Evolutionary conservation across 2,113 vertebrate species (phyloP), one percentile per base, ranked within the genome.

Genomic region (Carassius gibelio): DNA sequence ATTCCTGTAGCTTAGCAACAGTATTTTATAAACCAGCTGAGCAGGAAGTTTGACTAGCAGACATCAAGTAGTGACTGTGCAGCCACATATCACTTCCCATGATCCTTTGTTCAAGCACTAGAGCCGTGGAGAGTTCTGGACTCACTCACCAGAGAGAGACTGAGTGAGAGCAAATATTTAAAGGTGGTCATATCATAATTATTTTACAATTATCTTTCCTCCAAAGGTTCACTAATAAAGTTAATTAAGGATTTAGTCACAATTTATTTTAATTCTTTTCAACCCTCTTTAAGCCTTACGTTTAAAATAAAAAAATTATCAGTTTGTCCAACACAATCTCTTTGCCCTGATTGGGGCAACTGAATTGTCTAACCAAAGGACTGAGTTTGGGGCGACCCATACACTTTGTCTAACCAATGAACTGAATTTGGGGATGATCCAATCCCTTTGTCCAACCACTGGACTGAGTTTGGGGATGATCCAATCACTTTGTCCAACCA

Each of bases 1-100:
- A 81, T 68, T 69, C 79, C 62, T 0, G 79, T 69, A 81, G 42
- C 79, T 81, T 81, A 81, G 79, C 79, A 81, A 81, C 42, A 68
- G 79, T 68, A 6, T 52, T 81, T 69, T 15, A 81, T 81, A n/a
- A 81, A 68, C 62, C 62, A 81, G 62, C 34, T 81, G 62, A 66
- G 62, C 26, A 69, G 79, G 62, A 68, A 52, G 79, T 81, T 45
- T 52, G 79, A 81, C 26, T 36, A 81, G 62, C 45, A 69, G 30
- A 36, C 42, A 52, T 52, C 26, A 64, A 23, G 69, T 34, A 75
- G 52, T 75, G 38, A 42, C 13, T 83, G 69, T 42, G 30, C 66
- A 2, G 45, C 36, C 55, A 75, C 23, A n/a, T 62, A 26, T 83
- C 38, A 83, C 38, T 26, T 75, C 55, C 36, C 71, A 62, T 83